A percentile compares a stretch with the other conserved stretches of the same genome.
These are phyloP conservation scores for Gnathonemus longibarbis DNA, from an alignment of 2,113 vertebrate genomes.

Conservation along the genomic window DNA sequence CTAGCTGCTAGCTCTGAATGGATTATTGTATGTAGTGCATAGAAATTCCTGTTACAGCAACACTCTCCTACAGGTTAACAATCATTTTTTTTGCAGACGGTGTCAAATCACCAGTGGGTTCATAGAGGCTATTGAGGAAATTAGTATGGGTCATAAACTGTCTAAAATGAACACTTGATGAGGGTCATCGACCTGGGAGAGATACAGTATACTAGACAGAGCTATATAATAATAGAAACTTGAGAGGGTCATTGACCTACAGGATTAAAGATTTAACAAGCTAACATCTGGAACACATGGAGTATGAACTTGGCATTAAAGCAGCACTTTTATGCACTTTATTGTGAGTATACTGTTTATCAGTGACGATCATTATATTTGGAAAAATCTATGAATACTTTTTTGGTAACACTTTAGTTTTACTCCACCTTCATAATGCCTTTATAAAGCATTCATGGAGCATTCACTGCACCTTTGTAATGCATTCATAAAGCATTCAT, in stretches of 20 bases:
- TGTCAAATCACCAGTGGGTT: background rate
- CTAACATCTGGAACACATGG: background rate
- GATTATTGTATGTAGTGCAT: background rate
- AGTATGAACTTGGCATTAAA: background rate
- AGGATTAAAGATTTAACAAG: background rate
- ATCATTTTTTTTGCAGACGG: background rate
- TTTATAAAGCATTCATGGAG: background rate
- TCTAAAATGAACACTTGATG: background rate
- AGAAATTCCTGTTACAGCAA: background rate
- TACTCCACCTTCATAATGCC: background rate
- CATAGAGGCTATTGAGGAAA: background rate
- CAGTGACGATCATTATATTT: background rate
- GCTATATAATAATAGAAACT: background rate
- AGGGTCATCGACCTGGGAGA: background rate
- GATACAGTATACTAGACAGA: background rate
- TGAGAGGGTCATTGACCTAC: background rate
- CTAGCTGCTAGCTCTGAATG: background rate
- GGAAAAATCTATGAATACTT: background rate
- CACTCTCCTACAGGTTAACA: background rate
- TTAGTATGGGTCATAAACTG: background rate
- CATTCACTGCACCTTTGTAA: background rate
- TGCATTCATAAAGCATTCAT: too few species aligned
- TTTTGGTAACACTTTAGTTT: background rate
- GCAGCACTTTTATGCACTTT: background rate
- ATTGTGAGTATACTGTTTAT: background rate